Evolutionary conservation across 2,797 vertebrate genomes (phyloP).

Genomic region (Myotis vivesi): DNA sequence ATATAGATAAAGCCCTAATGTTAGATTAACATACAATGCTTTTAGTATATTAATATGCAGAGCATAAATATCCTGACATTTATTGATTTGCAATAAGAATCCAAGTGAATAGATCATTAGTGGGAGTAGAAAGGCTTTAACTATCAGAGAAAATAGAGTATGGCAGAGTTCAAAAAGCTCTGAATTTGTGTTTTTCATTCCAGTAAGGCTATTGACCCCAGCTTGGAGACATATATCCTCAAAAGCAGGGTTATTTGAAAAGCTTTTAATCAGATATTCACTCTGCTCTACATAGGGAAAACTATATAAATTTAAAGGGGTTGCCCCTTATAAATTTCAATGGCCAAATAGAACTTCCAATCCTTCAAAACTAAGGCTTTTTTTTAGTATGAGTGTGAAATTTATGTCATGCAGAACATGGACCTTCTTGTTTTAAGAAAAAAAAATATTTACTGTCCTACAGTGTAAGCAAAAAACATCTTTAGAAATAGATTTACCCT

Average conservation of each 20-base stretch:
- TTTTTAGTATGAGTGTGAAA: constrained; percentile 77
- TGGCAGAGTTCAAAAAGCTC: constrained; percentile 73
- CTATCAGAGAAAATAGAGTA: constrained; percentile 60
- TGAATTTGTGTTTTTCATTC: constrained; percentile 78
- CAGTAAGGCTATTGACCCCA: constrained; percentile 78
- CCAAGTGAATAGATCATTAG: constrained; percentile 73
- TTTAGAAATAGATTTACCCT: constrained; percentile 63
- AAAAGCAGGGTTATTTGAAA: constrained; percentile 81
- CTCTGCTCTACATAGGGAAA: constrained; percentile 74
- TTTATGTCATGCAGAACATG: constrained; percentile 74
- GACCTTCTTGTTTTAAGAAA: constrained; percentile 76
- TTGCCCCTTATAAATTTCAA: constrained; percentile 78
- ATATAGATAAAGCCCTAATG: constrained; percentile 5
- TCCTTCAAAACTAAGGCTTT: constrained; percentile 61
- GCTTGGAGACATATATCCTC: constrained; percentile 71
- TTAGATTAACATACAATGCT: constrained; percentile 68
- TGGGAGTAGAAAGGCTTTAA: constrained; percentile 71
- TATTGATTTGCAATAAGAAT: constrained; percentile 77
- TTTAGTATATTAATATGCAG: constrained; percentile 72
- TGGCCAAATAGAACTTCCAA: constrained; percentile 70
- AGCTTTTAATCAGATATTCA: constrained; percentile 81
- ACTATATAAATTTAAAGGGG: constrained; percentile 75
- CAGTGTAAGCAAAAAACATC: constrained; percentile 69
- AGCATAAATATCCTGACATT: constrained; percentile 68
- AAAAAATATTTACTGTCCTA: constrained; percentile 76